A percentile compares a stretch with the other conserved stretches of the same genome.
phyloP scores from a whole-genome alignment of 2,113 vertebrate genomes.

The Eleginops maclovinus region DNA sequence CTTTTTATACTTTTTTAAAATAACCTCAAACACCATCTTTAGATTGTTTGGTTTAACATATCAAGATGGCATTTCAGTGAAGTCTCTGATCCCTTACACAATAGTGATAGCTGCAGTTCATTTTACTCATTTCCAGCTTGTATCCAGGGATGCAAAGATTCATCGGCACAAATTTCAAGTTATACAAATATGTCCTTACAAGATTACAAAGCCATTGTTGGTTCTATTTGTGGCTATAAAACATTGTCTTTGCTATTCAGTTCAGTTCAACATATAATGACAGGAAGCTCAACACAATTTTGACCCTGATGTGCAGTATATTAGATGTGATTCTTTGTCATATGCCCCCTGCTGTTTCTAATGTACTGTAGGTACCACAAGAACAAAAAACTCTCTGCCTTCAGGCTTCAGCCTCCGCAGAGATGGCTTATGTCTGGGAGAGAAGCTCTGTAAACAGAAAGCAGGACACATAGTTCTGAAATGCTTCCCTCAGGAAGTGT shows the following conservation, averaged over 20 bases:
- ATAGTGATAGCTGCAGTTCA: background rate
- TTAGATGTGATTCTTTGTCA: constrained; percentile 35
- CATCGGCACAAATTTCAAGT: background rate
- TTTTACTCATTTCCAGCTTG: constrained; percentile 7
- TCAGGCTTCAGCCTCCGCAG: constrained; percentile 26
- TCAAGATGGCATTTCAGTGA: constrained; percentile 29
- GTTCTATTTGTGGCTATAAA: background rate
- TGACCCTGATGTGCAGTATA: constrained; percentile 1
- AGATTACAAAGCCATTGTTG: background rate
- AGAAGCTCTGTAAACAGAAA: constrained; percentile 26
- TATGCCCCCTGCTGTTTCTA: constrained; percentile 27
- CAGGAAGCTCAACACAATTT: constrained; percentile 5
- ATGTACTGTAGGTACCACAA: constrained; percentile 14
- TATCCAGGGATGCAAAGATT: background rate
- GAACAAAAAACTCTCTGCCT: constrained; percentile 18
- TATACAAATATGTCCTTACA: background rate
- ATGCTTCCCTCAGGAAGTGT: constrained; percentile 1
- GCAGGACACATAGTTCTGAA: constrained; percentile 24
- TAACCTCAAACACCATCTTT: background rate
- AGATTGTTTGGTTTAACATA: background rate
- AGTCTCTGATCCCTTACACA: constrained; percentile 12
- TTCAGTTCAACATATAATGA: background rate
- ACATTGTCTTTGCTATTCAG: background rate
- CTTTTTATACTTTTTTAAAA: no score
- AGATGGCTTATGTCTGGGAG: constrained; percentile 23